Evolutionary conservation across 2,797 vertebrate species (phyloP).

Genomic region (Eulemur coronatus): DNA sequence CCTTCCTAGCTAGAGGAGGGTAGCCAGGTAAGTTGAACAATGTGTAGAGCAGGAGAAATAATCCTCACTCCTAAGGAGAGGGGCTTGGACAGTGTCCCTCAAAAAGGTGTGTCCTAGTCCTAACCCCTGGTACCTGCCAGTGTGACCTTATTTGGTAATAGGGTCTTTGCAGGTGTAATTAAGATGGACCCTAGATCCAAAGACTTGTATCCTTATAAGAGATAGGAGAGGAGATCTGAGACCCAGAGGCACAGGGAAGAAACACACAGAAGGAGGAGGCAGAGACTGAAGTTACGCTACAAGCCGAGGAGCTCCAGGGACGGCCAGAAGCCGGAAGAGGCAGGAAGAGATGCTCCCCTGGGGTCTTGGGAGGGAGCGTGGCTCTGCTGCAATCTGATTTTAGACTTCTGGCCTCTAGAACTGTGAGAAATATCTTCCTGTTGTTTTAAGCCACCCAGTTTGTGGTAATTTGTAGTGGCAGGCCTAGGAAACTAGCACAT

Average conservation of each 20-base stretch:
- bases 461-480: background rate
- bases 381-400: background rate
- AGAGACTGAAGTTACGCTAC: background rate
- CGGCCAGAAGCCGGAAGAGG: background rate
- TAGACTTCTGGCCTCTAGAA: background rate
- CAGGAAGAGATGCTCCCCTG: background rate
- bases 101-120: background rate
- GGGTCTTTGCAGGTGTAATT: background rate
- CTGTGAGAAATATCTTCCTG: background rate
- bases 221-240: background rate
- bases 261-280: background rate
- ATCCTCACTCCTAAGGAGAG: background rate
- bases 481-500: background rate
- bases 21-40: background rate
- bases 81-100: background rate
- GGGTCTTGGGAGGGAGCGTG: background rate
- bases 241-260: background rate
- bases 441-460: background rate
- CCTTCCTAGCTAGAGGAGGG: background rate
- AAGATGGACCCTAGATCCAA: background rate
- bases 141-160: background rate
- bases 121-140: background rate
- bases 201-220: background rate
- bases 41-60: background rate
- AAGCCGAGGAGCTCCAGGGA: background rate